These are phyloP conservation scores for Prochilodus magdalenae DNA, from an alignment of 2,113 vertebrate species.

Conservation along the genomic window DNA sequence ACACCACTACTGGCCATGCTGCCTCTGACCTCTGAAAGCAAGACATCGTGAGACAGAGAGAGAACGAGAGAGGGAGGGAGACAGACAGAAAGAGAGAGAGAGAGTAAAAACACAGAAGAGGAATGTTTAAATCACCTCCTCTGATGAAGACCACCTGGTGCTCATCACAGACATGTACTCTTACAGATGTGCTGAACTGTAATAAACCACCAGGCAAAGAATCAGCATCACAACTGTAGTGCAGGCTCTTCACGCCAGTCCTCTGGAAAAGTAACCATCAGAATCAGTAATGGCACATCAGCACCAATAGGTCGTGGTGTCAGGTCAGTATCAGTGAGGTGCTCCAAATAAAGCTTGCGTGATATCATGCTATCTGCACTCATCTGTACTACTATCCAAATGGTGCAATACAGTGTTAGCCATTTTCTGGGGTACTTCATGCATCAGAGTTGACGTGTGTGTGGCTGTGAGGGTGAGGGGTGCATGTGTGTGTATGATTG, in stretches of 20 bases:
- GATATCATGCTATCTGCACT: too few relatives aligned
- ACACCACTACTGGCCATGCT: slow-evolving; percentile 72
- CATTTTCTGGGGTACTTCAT: too few relatives aligned
- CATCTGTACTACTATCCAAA: too few relatives aligned
- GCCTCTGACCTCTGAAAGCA: slow-evolving; percentile 71
- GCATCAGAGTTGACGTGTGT: too few relatives aligned
- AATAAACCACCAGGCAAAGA: neutral
- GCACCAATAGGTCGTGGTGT: too few relatives aligned
- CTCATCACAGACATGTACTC: slow-evolving; percentile 34
- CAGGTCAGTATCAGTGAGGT: too few relatives aligned
- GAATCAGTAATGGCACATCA: neutral
- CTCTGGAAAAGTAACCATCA: neutral
- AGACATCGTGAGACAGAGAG: slow-evolving; percentile 75
- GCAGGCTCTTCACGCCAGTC: neutral
- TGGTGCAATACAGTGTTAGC: too few relatives aligned
- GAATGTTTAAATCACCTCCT: slow-evolving; percentile 68
- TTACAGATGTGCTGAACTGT: slow-evolving; percentile 17
- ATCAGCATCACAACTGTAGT: neutral
- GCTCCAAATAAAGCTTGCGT: too few relatives aligned
- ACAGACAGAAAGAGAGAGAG: slow-evolving; percentile 1
- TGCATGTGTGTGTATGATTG: too few relatives aligned
- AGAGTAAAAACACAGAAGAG: slow-evolving; percentile 6
- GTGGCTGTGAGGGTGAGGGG: too few relatives aligned
- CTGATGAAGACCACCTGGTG: slow-evolving; percentile 76
- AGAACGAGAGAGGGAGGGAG: slow-evolving; percentile 66